These are phyloP conservation scores for Aepyceros melampus DNA, from an alignment of 2,113 vertebrate species.

Conservation along the genomic window DNA sequence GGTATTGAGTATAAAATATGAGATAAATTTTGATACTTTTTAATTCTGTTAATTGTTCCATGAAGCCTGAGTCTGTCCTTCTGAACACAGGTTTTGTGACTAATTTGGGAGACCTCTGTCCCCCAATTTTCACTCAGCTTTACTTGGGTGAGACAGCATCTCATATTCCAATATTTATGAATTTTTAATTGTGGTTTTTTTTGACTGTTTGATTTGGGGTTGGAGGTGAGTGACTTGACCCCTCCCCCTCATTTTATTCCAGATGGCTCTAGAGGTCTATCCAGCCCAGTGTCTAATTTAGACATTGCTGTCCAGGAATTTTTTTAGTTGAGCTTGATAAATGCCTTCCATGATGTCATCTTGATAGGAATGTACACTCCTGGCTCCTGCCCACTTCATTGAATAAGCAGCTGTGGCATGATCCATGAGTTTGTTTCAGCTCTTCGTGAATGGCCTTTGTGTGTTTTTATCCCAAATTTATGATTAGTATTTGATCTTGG, in stretches of 20 bases:
- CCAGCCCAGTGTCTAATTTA: background rate
- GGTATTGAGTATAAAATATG: background rate
- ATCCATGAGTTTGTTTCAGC: background rate
- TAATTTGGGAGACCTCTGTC: background rate
- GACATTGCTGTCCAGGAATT: background rate
- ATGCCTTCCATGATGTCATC: background rate
- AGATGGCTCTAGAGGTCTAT: background rate
- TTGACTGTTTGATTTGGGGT: background rate
- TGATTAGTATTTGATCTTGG: background rate
- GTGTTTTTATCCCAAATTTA: background rate
- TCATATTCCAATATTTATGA: background rate
- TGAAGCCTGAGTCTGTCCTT: background rate
- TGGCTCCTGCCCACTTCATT: constrained; percentile 50
- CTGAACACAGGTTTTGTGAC: background rate
- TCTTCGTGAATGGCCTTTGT: background rate
- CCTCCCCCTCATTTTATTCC: background rate
- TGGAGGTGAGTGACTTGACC: background rate
- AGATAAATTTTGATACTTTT: background rate
- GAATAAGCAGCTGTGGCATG: background rate
- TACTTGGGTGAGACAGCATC: background rate
- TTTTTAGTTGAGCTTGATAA: background rate
- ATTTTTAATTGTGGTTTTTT: background rate
- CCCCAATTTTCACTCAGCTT: background rate
- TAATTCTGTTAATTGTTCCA: background rate
- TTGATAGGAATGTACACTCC: background rate